Conservation (phyloP, 2,888 invertebrate genomes). For the Octodonta nipae region DNA sequence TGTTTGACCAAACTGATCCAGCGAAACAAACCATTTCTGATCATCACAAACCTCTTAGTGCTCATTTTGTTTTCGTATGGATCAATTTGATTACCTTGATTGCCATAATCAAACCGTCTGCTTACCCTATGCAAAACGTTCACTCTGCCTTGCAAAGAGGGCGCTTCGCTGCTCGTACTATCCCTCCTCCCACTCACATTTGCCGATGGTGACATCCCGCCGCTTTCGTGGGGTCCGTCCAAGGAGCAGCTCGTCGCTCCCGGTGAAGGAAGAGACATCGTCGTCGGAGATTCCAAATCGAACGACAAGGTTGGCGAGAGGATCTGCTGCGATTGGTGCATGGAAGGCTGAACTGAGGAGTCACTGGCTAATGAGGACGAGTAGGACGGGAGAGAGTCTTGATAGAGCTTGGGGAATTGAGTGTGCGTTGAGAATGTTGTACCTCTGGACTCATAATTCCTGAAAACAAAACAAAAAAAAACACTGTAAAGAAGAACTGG, state of each 20-base stretch:
- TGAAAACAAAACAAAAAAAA: slow-evolving; percentile 5
- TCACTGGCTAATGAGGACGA: slow-evolving; percentile 28
- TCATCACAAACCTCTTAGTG: no score
- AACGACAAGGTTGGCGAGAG: slow-evolving; percentile 44
- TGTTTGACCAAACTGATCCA: no score
- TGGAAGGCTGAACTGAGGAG: slow-evolving; percentile 45
- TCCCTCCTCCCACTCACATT: slow-evolving; percentile 50
- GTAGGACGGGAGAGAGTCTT: slow-evolving; percentile 31
- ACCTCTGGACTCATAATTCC: slow-evolving; percentile 30
- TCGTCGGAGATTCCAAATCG: slow-evolving; percentile 59
- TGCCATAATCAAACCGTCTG: slow-evolving; percentile 27
- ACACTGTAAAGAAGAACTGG: not conserved
- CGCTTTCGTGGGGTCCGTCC: slow-evolving; percentile 47
- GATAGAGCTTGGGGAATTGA: slow-evolving; percentile 34
- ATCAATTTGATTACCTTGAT: no score
- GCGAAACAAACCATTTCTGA: no score
- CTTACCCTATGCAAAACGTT: slow-evolving; percentile 79
- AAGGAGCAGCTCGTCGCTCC: slow-evolving; percentile 58
- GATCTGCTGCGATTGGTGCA: slow-evolving; percentile 52
- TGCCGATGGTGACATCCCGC: slow-evolving; percentile 52
- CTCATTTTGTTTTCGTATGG: no score
- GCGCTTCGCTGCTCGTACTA: slow-evolving; percentile 33
- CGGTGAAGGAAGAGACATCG: slow-evolving; percentile 71
- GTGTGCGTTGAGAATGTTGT: slow-evolving; percentile 22
- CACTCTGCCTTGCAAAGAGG: slow-evolving; percentile 44